Conservation (phyloP, 2,113 vertebrate genomes). For the Burhinus bistriatus region DNA sequence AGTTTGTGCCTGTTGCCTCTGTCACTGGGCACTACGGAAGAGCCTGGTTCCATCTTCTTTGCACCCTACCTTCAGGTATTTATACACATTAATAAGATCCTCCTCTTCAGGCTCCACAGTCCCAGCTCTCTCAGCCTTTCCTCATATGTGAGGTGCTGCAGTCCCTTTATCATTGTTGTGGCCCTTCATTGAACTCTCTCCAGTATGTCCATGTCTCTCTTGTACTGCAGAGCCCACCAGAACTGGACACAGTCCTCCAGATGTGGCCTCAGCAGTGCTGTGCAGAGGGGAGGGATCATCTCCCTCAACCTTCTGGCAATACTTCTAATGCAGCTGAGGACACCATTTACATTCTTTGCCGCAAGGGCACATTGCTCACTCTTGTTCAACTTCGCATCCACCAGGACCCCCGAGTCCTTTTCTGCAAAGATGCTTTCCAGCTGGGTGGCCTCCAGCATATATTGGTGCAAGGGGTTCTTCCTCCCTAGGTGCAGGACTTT, state of each 20-base stretch:
- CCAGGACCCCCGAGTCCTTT: not conserved
- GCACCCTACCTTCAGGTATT: not conserved
- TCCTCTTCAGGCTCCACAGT: not conserved
- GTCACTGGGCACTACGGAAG: not conserved
- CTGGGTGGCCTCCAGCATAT: not conserved
- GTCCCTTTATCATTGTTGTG: not conserved
- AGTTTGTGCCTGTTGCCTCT: not conserved
- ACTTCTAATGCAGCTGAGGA: not conserved
- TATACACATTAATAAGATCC: not conserved
- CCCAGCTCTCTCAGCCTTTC: not conserved
- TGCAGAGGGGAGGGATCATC: not conserved
- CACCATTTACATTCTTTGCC: not conserved
- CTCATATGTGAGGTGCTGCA: not conserved
- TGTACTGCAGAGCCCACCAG: not conserved
- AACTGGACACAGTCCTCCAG: not conserved
- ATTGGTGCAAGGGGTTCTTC: not conserved
- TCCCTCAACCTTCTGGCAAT: not conserved
- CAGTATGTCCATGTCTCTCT: not conserved
- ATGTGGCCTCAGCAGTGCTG: not conserved
- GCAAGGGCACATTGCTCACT: not conserved
- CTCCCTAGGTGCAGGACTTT: not conserved
- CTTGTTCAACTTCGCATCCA: not conserved
- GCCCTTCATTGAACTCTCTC: not conserved
- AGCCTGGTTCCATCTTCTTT: not conserved
- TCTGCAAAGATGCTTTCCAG: not conserved